These are phyloP conservation scores for Phaethon lepturus DNA, from an alignment of 2,113 vertebrate species.

Conservation along the genomic window DNA sequence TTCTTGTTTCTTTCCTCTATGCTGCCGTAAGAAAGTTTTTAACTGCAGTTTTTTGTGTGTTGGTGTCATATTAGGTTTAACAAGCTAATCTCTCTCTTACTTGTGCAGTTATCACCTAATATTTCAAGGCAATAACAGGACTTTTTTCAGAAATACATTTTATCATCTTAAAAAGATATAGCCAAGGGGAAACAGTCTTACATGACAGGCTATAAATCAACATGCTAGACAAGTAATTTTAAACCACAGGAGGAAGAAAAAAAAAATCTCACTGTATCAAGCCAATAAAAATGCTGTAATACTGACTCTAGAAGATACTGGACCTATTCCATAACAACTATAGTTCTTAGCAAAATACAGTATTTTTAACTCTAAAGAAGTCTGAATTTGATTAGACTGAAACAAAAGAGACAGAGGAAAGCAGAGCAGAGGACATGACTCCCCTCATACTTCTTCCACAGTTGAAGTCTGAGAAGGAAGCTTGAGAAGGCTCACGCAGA, in stretches of 20 bases:
- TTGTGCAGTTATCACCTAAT: conserved; percentile 34
- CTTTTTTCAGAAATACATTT: conserved; percentile 27
- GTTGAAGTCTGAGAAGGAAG: background rate
- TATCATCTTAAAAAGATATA: conserved; percentile 41
- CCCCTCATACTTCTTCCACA: background rate
- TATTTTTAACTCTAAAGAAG: conserved; percentile 21
- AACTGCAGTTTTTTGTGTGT: background rate
- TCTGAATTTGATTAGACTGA: conserved; percentile 5
- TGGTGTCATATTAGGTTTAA: background rate
- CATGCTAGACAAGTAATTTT: conserved; percentile 37
- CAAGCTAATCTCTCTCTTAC: background rate
- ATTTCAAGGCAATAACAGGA: conserved; percentile 42
- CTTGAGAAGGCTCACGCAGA: background rate
- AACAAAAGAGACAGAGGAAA: conserved; percentile 7
- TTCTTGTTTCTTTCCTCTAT: background rate
- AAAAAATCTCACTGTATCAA: background rate
- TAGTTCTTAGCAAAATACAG: conserved; percentile 15
- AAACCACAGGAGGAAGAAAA: conserved; percentile 30
- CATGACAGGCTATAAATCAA: conserved; percentile 58
- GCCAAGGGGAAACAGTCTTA: conserved; percentile 52
- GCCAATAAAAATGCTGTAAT: conserved; percentile 33
- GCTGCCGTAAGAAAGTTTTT: background rate
- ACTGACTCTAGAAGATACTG: background rate
- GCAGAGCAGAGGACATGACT: background rate
- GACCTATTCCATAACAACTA: conserved; percentile 29